Evolutionary conservation across 2,888 invertebrate species (phyloP).

Genomic region (Campaea margaritaria): DNA sequence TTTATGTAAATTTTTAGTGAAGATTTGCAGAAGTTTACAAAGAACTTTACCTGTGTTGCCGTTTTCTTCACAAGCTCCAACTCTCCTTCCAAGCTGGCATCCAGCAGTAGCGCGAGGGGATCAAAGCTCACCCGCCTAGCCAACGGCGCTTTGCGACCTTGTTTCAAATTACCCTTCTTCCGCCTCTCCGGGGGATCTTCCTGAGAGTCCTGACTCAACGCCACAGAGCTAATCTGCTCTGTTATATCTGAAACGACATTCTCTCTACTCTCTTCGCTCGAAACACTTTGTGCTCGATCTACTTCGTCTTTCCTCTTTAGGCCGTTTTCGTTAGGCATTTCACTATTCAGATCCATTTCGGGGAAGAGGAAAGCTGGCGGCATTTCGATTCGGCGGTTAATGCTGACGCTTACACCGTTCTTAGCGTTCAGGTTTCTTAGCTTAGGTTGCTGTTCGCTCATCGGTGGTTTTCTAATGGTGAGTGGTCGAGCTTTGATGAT

Average conservation of each 20-base stretch:
- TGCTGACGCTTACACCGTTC: slow-evolving; percentile 87
- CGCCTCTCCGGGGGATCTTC: slow-evolving; percentile 85
- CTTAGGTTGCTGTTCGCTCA: slow-evolving; percentile 92
- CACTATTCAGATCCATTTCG: slow-evolving; percentile 88
- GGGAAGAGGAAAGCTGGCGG: slow-evolving; percentile 93
- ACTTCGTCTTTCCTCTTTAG: slow-evolving; percentile 76
- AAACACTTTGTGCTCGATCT: slow-evolving; percentile 74
- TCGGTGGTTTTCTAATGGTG: slow-evolving; percentile 93
- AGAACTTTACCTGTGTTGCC: slow-evolving; percentile 90
- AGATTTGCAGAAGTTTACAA: too few species aligned
- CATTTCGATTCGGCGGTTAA: slow-evolving; percentile 92
- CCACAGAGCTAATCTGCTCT: slow-evolving; percentile 80
- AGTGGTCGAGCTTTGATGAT: slow-evolving; percentile 92
- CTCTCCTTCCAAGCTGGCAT: slow-evolving; percentile 99
- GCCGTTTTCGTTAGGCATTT: slow-evolving; percentile 69
- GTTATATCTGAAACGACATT: slow-evolving; percentile 74
- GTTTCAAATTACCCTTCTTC: slow-evolving; percentile 93
- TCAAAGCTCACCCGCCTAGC: slow-evolving; percentile 97
- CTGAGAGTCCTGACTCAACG: slow-evolving; percentile 84
- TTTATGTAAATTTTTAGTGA: too few species aligned
- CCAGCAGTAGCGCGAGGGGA: slow-evolving; percentile 97
- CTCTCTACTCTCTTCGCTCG: slow-evolving; percentile 75
- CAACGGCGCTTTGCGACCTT: slow-evolving; percentile 89
- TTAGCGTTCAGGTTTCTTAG: slow-evolving; percentile 86
- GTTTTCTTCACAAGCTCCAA: slow-evolving; percentile 98